phyloP scores from a whole-genome alignment of 2,888 invertebrate genomes.

The Amiota communis region DNA sequence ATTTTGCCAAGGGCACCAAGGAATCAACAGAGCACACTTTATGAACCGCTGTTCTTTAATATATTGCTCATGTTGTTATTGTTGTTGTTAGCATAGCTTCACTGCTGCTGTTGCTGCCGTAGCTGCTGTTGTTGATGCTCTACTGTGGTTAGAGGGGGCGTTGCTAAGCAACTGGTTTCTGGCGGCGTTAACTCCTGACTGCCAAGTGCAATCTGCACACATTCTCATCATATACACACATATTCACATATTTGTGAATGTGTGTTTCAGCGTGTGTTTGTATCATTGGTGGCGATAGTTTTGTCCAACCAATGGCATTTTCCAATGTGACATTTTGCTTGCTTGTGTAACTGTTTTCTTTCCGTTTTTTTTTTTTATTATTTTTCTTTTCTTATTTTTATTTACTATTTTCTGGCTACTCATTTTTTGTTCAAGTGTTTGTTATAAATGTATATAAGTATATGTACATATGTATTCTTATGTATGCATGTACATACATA shows the following conservation, averaged over 20 bases:
- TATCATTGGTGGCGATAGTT: constrained; percentile 48
- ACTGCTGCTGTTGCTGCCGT: background rate
- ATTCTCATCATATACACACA: too few relatives aligned
- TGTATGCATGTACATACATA: constrained; percentile 31
- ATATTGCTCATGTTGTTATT: constrained; percentile 29
- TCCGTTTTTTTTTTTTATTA: constrained; percentile 54
- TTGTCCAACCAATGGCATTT: constrained; percentile 71
- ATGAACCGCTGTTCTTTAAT: too few relatives aligned
- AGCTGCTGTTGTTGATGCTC: constrained; percentile 27
- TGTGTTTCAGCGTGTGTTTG: constrained; percentile 30
- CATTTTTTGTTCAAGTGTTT: background rate
- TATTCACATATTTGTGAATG: background rate
- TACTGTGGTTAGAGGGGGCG: constrained; percentile 71
- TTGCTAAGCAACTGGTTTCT: constrained; percentile 72
- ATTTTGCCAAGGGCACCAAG: too few relatives aligned
- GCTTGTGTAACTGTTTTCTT: constrained; percentile 49
- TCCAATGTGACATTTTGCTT: constrained; percentile 71
- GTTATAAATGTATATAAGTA: constrained; percentile 13
- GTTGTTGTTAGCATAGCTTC: background rate
- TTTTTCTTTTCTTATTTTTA: constrained; percentile 42
- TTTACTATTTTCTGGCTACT: constrained; percentile 17
- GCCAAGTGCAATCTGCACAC: constrained; percentile 28
- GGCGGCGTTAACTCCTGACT: constrained; percentile 42
- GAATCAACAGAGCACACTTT: too few relatives aligned
- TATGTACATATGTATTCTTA: constrained; percentile 25